Percentiles rank a stretch among this genome's conserved stretches.
Evolutionary conservation across 2,888 invertebrate species (phyloP).

Genomic region (Amphipoea oculea): DNA sequence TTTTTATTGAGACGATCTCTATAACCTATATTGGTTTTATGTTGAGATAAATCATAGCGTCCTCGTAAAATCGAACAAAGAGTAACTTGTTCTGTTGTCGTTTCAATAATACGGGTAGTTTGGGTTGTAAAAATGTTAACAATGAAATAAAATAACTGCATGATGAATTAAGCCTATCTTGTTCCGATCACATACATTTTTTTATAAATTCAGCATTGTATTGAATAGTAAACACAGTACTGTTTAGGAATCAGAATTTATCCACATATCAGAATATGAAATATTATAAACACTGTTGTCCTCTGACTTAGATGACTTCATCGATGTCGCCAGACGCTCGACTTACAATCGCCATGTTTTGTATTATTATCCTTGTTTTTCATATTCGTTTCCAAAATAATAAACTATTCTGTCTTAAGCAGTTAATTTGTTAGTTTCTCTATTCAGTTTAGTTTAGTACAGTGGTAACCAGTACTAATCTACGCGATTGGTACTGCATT

Average conservation of each 20-base stretch:
- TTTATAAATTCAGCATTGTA: not conserved
- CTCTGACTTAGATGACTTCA: constrained; percentile 37
- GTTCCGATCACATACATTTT: not conserved
- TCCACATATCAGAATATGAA: constrained; percentile 29
- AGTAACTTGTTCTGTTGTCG: constrained; percentile 33
- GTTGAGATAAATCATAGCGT: constrained; percentile 57
- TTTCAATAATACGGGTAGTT: constrained; percentile 23
- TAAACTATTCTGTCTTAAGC: not conserved
- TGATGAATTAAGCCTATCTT: constrained; percentile 7
- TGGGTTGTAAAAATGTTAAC: constrained; percentile 30
- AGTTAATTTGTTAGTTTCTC: not conserved
- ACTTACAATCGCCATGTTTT: constrained; percentile 20
- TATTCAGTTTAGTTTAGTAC: constrained; percentile 6
- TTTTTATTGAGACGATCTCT: constrained; percentile 66
- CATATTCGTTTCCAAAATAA: constrained; percentile 24
- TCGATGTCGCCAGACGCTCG: not conserved
- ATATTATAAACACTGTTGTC: constrained; percentile 51
- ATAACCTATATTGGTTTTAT: constrained; percentile 67
- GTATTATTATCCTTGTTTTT: constrained; percentile 9
- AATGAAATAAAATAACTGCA: constrained; percentile 20
- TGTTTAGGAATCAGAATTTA: not conserved
- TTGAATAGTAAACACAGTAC: constrained; percentile 1
- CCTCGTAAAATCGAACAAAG: constrained; percentile 62
- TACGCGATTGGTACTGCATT: not conserved
- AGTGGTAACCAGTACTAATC: no score